Base-by-base conservation (phyloP, 2,113 vertebrate species). In the Megalops atlanticus region DNA sequence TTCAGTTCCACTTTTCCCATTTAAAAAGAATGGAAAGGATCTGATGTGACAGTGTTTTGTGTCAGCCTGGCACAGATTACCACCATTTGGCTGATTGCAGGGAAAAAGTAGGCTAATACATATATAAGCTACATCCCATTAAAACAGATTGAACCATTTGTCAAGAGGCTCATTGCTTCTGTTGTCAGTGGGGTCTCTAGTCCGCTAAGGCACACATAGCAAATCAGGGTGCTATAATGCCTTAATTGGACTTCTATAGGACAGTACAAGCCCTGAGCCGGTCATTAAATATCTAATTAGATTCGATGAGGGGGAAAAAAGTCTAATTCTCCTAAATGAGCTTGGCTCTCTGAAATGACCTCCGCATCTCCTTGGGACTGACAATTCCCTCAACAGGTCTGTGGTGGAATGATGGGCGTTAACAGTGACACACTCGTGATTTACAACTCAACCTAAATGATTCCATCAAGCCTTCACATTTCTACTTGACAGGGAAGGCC, bases 321-420 rank as follows among this genome's bases (percentile, higher is more conserved):
- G 49, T 10, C 76, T 77, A 77, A 31, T 43, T 76, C 74, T 47
- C 40, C 74, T 45, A 77, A 77, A 77, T 77, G 27, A 77, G 31
- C 43, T 31, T 18, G 16, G 31, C 75, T 36, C 31, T 77, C 75
- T 77, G 47, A 33, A 77, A 31, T 36, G 43, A 33, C 15, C n/a
- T n/a, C n/a, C n/a, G 15, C 43, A 35, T 21, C 75, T 77, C 40
- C 73, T 75, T 18, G 35, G 2, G 18, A 12, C 38, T n/a, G 45
- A 21, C 21, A 47, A 58, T 40, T 38, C 21, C 21, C 35, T 11
- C 14, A 36, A 78, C 33, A 78, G 76, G 21, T n/a, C 36, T 39
- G 40, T 21, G 38, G 14, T 64, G 24, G 16, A n/a, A 16, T 31
- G 24, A 33, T 18, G 27, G 74, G 0, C 24, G 12, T 49, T 43